Percentiles rank a stretch among this genome's conserved stretches.
phyloP scores from a whole-genome alignment of 2,113 vertebrate genomes.

The Struthidea cinerea region DNA sequence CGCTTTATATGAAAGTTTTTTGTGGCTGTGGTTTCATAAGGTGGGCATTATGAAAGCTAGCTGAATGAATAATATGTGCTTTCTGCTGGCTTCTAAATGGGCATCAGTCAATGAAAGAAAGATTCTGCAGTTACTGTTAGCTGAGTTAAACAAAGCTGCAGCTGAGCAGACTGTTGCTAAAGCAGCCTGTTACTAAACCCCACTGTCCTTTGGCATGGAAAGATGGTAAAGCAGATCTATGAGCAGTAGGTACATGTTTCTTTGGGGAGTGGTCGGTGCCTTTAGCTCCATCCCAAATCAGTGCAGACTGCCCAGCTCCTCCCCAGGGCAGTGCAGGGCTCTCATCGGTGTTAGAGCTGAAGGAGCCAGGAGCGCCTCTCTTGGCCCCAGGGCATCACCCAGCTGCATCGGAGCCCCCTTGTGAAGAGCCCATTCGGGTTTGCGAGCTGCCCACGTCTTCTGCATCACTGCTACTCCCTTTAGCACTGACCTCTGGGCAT shows the following conservation, averaged over 20 bases:
- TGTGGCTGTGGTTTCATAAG: neutral
- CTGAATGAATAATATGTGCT: neutral
- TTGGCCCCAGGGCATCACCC: neutral
- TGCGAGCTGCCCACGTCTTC: neutral
- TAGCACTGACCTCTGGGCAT: neutral
- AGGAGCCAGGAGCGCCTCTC: too few relatives aligned
- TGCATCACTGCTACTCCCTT: neutral
- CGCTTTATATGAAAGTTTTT: neutral
- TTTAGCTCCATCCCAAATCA: neutral
- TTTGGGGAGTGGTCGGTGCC: neutral
- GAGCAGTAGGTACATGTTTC: neutral
- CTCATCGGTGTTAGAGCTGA: neutral
- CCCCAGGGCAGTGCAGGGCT: neutral
- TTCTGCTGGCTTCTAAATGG: neutral
- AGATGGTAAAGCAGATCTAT: neutral
- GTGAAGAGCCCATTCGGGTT: neutral
- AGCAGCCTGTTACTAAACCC: neutral
- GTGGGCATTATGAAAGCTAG: neutral
- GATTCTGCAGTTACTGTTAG: neutral
- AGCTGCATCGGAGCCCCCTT: neutral
- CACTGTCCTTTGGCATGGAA: neutral
- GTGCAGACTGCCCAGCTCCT: neutral
- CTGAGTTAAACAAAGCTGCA: neutral
- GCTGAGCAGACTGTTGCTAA: neutral
- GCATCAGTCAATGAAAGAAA: neutral